Evolutionary conservation across 2,797 vertebrate genomes (phyloP), one percentile per base, ranked within the genome.

Genomic region (Anas bahamensis): DNA sequence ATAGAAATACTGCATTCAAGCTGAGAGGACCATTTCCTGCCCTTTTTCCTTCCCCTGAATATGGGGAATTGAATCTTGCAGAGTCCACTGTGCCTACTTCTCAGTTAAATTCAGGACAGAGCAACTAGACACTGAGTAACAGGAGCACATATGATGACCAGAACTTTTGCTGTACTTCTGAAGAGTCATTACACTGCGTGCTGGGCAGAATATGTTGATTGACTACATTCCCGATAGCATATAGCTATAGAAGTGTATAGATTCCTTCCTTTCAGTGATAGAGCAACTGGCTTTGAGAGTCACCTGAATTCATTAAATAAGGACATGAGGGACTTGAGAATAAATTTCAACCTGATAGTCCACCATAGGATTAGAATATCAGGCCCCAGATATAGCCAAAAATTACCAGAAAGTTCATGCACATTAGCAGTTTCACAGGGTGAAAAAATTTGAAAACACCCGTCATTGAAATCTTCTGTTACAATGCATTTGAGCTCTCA

Each of bases 341-440:
- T 33, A 55, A 69, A 75, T 75, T 73, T 78, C 24, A 52, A 8
- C 2, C 6, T 35, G 9, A 52, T 7, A 60, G 18, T 24, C 21
- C 24, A 16, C 26, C 9, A 55, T 11, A 69, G 33, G 24, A 46
- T 26, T 17, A 8, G 73, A 75, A 75, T 89, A 60, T 5, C 41
- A 17, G 22, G 18, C 11, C 6, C 18, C 1, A 17, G 11, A 52
- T 11, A 48, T 9, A 74, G 41, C 3, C 55, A 88, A 39, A 73
- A 90, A 31, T 17, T 3, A 44, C 10, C 33, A 85, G 29, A 33
- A 87, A 59, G 6, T 8, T 4, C 6, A 9, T 2, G 14, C 4
- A 70, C 3, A 11, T 44, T 69, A 65, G 19, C 37, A 61, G 18
- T 26, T 90, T 56, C n/a, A 50, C 6, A 59, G 33, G 0, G 0